These are phyloP conservation scores for Carterocephalus palaemon DNA, from an alignment of 2,888 invertebrate species.

Conservation along the genomic window DNA sequence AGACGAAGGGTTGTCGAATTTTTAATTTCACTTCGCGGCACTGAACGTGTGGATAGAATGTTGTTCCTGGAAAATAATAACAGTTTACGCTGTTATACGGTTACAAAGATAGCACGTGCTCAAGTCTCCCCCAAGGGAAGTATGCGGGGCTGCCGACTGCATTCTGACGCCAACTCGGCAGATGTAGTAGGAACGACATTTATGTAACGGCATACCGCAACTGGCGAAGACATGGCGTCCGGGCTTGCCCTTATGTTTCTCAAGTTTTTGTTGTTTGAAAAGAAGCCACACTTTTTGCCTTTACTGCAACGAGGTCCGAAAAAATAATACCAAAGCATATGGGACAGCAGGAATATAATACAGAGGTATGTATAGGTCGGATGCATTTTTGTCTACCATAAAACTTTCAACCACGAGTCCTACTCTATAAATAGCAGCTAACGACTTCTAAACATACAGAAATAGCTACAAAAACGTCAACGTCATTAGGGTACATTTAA, in stretches of 20 bases:
- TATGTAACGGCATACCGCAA: constrained; percentile 45
- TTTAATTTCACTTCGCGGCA: no score
- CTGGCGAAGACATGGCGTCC: constrained; percentile 36
- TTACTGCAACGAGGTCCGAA: neutral
- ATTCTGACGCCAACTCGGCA: constrained; percentile 43
- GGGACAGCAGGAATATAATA: no score
- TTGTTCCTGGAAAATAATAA: constrained; percentile 6
- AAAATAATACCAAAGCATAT: neutral
- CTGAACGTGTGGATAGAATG: no score
- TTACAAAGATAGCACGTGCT: constrained; percentile 43
- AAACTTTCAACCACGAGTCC: neutral
- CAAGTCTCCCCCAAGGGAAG: constrained; percentile 35
- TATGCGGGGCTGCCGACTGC: constrained; percentile 38
- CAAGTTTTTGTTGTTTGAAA: constrained; percentile 30
- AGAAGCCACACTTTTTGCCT: constrained; percentile 18
- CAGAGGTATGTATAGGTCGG: no score
- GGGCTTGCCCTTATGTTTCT: constrained; percentile 33
- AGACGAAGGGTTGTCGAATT: no score
- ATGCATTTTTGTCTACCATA: no score
- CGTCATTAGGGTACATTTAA: constrained; percentile 8
- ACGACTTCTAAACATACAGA: neutral
- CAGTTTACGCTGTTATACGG: constrained; percentile 28
- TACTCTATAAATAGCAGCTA: neutral
- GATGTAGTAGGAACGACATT: constrained; percentile 43
- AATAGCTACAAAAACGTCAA: neutral